Evolutionary conservation across 2,797 vertebrate species (phyloP).

Genomic region (Nasua narica): DNA sequence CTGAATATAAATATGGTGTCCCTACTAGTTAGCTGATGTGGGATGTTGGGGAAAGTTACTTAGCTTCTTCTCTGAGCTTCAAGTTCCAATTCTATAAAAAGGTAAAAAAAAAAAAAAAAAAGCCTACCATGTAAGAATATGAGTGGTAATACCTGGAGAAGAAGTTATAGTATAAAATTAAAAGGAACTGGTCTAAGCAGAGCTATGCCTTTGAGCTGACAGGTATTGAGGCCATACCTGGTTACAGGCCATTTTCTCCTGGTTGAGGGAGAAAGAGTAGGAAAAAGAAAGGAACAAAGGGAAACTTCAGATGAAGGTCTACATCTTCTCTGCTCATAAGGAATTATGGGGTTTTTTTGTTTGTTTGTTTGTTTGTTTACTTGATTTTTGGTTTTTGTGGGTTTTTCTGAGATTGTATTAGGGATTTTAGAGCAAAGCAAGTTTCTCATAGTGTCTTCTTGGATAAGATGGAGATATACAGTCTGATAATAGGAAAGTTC

Average conservation of each 20-base stretch:
- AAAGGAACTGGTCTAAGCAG: background rate
- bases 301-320: background rate
- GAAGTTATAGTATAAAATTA: background rate
- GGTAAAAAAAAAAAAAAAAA: background rate
- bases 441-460: background rate
- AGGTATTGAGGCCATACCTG: background rate
- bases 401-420: background rate
- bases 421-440: background rate
- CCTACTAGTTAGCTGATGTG: background rate
- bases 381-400: background rate
- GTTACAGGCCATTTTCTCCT: background rate
- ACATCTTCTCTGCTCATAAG: background rate
- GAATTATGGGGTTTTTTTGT: background rate
- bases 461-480: background rate
- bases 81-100: background rate
- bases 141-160: background rate
- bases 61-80: background rate
- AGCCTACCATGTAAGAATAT: background rate
- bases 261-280: background rate
- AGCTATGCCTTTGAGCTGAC: background rate
- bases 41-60: background rate
- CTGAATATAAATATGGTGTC: background rate
- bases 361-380: background rate
- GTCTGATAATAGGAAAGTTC: background rate
- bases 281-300: background rate